These are phyloP conservation scores for Hoplias malabaricus DNA, from an alignment of 2,113 vertebrate genomes.

Conservation along the genomic window DNA sequence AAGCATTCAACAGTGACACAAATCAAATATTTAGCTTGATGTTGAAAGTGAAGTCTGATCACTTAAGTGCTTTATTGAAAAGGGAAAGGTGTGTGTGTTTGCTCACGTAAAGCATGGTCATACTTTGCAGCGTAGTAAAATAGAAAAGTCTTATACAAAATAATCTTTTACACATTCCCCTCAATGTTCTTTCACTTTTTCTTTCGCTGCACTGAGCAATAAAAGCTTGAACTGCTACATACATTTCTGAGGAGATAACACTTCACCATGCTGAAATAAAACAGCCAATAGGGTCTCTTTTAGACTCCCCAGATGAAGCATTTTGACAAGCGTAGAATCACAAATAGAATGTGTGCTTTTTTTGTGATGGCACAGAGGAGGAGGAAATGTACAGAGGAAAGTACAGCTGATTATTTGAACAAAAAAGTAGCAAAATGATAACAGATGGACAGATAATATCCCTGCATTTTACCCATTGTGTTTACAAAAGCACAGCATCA, in stretches of 20 bases:
- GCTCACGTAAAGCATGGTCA: constrained; percentile 4
- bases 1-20: constrained; percentile 49
- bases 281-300: neutral
- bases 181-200: neutral
- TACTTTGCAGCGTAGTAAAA: neutral
- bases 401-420: neutral
- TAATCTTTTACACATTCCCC: neutral
- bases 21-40: constrained; percentile 59
- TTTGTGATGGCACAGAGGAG: neutral
- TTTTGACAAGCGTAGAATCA: neutral
- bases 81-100: neutral
- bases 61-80: constrained; percentile 40
- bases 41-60: constrained; percentile 55
- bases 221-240: neutral
- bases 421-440: neutral
- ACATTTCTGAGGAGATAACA: neutral
- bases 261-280: neutral
- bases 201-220: neutral
- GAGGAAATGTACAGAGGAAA: neutral
- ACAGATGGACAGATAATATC: neutral
- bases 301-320: neutral
- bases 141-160: neutral
- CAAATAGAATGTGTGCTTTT: neutral
- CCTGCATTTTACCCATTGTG: neutral
- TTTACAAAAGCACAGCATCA: neutral